Evolutionary conservation across 2,797 vertebrate genomes (phyloP).

Genomic region (Characodon lateralis): DNA sequence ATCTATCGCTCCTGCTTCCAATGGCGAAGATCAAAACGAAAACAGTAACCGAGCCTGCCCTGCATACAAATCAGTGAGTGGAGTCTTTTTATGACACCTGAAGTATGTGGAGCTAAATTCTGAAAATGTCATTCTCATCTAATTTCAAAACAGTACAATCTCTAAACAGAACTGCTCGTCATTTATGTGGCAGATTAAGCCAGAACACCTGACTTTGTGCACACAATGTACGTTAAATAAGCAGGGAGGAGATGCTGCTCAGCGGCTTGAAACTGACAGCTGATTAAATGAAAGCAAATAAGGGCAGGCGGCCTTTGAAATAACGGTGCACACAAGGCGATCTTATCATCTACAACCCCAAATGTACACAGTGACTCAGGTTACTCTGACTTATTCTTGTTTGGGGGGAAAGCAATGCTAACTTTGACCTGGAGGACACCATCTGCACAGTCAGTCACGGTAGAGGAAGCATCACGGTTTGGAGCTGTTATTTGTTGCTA

Average conservation of each 20-base stretch:
- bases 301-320: neutral
- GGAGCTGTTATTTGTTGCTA: neutral
- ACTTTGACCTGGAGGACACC: neutral
- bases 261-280: conserved; percentile 36
- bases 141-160: neutral
- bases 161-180: neutral
- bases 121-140: neutral
- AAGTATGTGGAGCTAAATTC: conserved; percentile 38
- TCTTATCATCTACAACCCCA: neutral
- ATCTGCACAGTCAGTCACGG: neutral
- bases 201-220: neutral
- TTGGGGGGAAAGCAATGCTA: neutral
- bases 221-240: conserved; percentile 9
- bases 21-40: neutral
- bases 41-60: neutral
- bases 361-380: neutral
- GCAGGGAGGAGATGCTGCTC: neutral
- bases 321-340: neutral
- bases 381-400: neutral
- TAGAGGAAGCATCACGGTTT: neutral
- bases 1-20: conserved; percentile 9
- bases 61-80: conserved; percentile 46
- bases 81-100: conserved; percentile 15
- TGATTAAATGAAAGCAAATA: conserved; percentile 38
- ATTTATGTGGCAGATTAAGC: neutral